A percentile compares a stretch with the other conserved stretches of the same genome.
These are phyloP conservation scores for Pseudorasbora parva DNA, from an alignment of 2,113 vertebrate species.

Conservation along the genomic window DNA sequence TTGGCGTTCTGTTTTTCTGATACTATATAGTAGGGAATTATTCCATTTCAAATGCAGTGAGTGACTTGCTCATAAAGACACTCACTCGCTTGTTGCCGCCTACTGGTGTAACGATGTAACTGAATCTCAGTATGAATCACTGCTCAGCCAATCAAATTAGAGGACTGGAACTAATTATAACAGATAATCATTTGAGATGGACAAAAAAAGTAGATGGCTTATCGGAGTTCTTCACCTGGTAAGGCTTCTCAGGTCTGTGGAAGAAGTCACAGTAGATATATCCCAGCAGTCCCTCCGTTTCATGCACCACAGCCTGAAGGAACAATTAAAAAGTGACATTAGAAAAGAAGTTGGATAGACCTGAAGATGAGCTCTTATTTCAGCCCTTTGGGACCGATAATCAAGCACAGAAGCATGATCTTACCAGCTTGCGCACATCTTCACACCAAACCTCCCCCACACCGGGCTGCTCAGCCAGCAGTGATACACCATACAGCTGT, in stretches of 20 bases:
- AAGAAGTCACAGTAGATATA: slow-evolving; percentile 99
- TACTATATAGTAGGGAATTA: too few relatives aligned
- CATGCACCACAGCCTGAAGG: slow-evolving; percentile 91
- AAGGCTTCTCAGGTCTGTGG: slow-evolving; percentile 88
- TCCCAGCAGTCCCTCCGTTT: slow-evolving; percentile 91
- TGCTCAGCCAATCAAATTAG: too few relatives aligned
- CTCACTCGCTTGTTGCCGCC: too few relatives aligned
- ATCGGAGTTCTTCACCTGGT: slow-evolving; percentile 83
- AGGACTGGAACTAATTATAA: background rate
- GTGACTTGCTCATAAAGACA: too few relatives aligned
- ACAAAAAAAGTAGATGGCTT: background rate
- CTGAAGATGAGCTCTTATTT: slow-evolving; percentile 4
- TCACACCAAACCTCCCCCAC: slow-evolving; percentile 93
- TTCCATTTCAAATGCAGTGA: too few relatives aligned
- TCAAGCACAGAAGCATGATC: slow-evolving; percentile 29
- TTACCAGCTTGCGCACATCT: slow-evolving; percentile 93
- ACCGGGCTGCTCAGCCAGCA: slow-evolving; percentile 85
- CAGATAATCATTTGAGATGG: background rate
- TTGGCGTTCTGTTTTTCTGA: too few relatives aligned
- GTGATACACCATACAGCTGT: slow-evolving; percentile 85
- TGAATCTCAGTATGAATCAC: too few relatives aligned
- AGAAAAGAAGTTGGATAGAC: background rate
- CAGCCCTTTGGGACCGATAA: background rate
- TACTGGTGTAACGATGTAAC: too few relatives aligned
- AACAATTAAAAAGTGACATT: slow-evolving; percentile 28